Evolutionary conservation across 1,140 invertebrate species (phyloP).

Genomic region (Nephila pilipes): DNA sequence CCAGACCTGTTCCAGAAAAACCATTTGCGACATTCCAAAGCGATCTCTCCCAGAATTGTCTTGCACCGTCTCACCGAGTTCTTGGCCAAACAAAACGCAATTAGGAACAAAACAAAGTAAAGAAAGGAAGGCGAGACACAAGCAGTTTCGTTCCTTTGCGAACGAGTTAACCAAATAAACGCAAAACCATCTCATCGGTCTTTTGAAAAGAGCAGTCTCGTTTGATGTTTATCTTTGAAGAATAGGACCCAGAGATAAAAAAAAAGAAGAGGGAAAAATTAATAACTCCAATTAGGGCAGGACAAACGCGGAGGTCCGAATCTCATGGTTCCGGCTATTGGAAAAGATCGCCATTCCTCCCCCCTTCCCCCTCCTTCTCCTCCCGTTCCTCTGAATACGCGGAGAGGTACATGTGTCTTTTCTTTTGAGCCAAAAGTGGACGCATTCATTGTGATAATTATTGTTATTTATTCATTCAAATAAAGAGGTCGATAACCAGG

Average conservation of each 20-base stretch:
- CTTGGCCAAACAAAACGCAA: slow-evolving; percentile 17
- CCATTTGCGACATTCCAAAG: slow-evolving; percentile 47
- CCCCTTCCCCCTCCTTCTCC: not conserved
- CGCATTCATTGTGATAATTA: slow-evolving; percentile 49
- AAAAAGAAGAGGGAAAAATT: not conserved
- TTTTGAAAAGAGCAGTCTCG: slow-evolving; percentile 9
- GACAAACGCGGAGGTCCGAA: slow-evolving; percentile 33
- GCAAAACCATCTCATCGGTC: slow-evolving; percentile 2
- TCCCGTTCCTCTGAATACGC: not conserved
- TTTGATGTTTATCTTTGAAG: slow-evolving; percentile 23
- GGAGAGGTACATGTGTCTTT: slow-evolving; percentile 37
- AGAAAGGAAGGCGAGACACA: not conserved
- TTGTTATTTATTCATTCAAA: slow-evolving; percentile 46
- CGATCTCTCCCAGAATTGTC: slow-evolving; percentile 49
- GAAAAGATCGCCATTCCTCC: not conserved
- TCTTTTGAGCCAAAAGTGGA: slow-evolving; percentile 50
- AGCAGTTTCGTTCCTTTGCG: not conserved
- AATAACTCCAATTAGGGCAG: slow-evolving; percentile 34
- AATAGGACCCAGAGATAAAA: not conserved
- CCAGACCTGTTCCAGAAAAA: not conserved
- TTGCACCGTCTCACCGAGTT: not conserved
- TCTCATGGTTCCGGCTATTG: slow-evolving; percentile 30
- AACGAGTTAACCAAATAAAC: slow-evolving; percentile 28
- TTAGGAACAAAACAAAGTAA: slow-evolving; percentile 32
- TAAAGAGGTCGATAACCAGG: slow-evolving; percentile 12